Base-by-base conservation (phyloP, 2,888 invertebrate genomes). In the Lasioglossum leucozonium region DNA sequence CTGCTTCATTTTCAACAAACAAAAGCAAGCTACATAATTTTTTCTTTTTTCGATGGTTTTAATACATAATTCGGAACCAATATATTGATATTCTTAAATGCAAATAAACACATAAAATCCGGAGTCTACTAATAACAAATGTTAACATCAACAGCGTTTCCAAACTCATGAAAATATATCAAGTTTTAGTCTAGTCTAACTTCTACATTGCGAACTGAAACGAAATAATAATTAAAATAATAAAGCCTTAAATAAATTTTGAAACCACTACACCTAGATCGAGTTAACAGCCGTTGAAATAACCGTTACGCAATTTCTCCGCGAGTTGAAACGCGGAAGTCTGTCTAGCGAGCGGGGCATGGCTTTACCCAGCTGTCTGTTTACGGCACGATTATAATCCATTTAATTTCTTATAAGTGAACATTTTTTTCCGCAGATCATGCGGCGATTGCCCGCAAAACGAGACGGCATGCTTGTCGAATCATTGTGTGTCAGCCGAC, bases 391-490 rank as follows among this genome's bases (percentile, higher is more conserved):
- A 6, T 51, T 10, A 26, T 34, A 34, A 72, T 72, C 37, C 6
- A 13, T 13, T 0, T 37, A 40, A 71, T 73, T 47, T 55, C 47
- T 55, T 22, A 8, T 2, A 4, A 10, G 4, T 30, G 5, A 22
- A 37, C n/a, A n/a, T n/a, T 13, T 58, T 11, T 40, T 69, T 69
- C 80, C 81, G 30, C 91, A 97, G 97, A 92, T 96, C 96, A 26
- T 97, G 97, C 92, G 96, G 96, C 82, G 96, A 96, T 92, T 97
- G 97, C 93, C 96, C 96, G 22, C 95, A 95, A 81, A 97, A 96
- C 91, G 94, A 95, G 82, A 96, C 96, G 0, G 96, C 96, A 86
- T 97, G 97, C 93, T 90, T 94, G 78, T 95, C 96, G 10, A 95
- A 96, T 10, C 96, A 96, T 91, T 97, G 97, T 91, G 96, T 97